Percentiles rank a stretch among this genome's conserved stretches.
Evolutionary conservation across 2,888 invertebrate species (phyloP).

Genomic region (Drosophila nigricruria): DNA sequence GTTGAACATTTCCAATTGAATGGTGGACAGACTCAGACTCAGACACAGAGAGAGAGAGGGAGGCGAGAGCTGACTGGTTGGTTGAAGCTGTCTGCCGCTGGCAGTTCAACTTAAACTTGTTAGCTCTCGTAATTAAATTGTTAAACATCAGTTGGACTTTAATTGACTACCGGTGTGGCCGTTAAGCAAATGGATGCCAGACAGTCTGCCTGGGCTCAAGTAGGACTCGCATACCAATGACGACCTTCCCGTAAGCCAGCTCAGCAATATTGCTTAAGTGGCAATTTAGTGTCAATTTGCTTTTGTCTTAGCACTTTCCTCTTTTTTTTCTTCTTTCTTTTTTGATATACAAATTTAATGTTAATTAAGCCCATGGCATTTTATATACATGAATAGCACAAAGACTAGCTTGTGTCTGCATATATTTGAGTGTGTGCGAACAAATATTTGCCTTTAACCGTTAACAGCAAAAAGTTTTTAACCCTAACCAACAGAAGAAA

Average conservation of each 20-base stretch:
- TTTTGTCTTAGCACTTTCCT: slow-evolving; percentile 75
- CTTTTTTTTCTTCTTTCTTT: slow-evolving; percentile 34
- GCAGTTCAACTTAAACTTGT: slow-evolving; percentile 70
- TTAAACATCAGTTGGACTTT: slow-evolving; percentile 79
- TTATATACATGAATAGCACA: slow-evolving; percentile 11
- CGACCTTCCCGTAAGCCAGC: slow-evolving; percentile 51
- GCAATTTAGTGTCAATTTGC: slow-evolving; percentile 77
- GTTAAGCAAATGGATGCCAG: slow-evolving; percentile 28
- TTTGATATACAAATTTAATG: slow-evolving; percentile 59
- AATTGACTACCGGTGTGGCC: slow-evolving; percentile 71
- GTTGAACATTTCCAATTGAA: slow-evolving; percentile 43
- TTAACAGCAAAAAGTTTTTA: slow-evolving; percentile 31
- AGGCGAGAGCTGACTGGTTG: neutral
- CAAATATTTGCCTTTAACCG: slow-evolving; percentile 60
- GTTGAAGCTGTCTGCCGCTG: slow-evolving; percentile 23
- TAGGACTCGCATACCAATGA: slow-evolving; percentile 30
- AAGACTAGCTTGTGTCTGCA: neutral
- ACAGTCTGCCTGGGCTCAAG: slow-evolving; percentile 1
- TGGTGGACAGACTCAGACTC: slow-evolving; percentile 6
- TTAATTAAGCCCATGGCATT: slow-evolving; percentile 68
- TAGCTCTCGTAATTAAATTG: slow-evolving; percentile 81
- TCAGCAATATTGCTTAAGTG: slow-evolving; percentile 76
- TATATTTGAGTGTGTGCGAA: slow-evolving; percentile 11
- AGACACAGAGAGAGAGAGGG: neutral
- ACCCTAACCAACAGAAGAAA: slow-evolving; percentile 6